Evolutionary conservation across 2,888 invertebrate species (phyloP), one percentile per base, ranked within the genome.

Genomic region (Lepidochitona cinerea): DNA sequence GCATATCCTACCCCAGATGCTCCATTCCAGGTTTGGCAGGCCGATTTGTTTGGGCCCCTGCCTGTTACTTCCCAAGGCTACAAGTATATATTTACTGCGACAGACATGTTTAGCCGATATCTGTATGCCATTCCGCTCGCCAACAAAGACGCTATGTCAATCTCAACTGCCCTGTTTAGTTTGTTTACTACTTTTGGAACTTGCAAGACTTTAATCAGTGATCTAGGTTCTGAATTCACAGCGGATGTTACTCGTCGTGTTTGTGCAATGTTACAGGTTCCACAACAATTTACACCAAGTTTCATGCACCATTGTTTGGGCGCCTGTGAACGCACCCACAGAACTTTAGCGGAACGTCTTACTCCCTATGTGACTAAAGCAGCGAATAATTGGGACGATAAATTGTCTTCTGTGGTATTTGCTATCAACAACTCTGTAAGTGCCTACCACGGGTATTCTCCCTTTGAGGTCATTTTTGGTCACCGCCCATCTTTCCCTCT

Each of bases 401-500:
- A 2, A 12, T n/a, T 66, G n/a, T 37, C 66, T n/a, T 35, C 66
- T 35, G 37, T 66, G 14, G 59, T 7, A n/a, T 71, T 35, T 66
- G 54, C 32, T 67, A 67, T 68, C 26, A 68, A 53, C 14, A 36
- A 35, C 12, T 36, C 37, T 37, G 32, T 18, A 29, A 71, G 35
- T 0, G 23, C 32, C 33, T 23, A 35, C 65, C 65, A 26, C 14
- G 71, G 32, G 3, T 65, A 54, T 65, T 54, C 71, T 26, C 23
- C 65, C 29, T 59, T 26, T 65, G 71, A 54, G 35, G 41, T 65
- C 73, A 75, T 75, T 71, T 66, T 32, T 14, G 66, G 36, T 37
- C 37, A 37, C 14, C 35, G 35, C 9, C 66, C 33, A 35, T 36
- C 35, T 5, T 66, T 3, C 26, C 66, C 37, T n/a, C 66, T 66